Evolutionary conservation across 2,113 vertebrate genomes (phyloP), one percentile per base, ranked within the genome.

Genomic region (Callionymus lyra): DNA sequence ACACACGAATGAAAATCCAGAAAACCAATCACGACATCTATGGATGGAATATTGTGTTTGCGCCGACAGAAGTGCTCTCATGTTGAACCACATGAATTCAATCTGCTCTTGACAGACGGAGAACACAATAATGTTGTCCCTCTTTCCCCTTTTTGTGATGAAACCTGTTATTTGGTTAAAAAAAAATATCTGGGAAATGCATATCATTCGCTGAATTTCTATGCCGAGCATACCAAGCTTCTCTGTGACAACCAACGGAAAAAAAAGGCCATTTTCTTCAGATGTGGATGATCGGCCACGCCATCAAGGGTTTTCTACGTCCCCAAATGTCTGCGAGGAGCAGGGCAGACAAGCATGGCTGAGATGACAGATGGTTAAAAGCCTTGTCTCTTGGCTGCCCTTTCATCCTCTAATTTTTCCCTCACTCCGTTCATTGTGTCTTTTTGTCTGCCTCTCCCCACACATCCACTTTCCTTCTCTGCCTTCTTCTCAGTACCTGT

Each of bases 401-500:
- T 79, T 73, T 77, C 64, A 65, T 66, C 68, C 55, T 61, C 65
- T 58, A 53, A 60, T 57, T 59, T n/a, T 53, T 47, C 45, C 41
- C 16, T 47, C 52, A 53, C 46, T 69, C 63, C 60, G 44, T 61
- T 38, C 15, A 59, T 35, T 54, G 32, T 41, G 16, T 41, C 42
- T 52, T 51, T 36, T 38, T 13, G 16, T 44, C 53, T 55, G 19
- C 41, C 40, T 65, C 44, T 50, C 47, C 44, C 44, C 34, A 31
- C 6, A 16, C 44, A 32, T 16, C 57, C 41, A 21, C 43, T 70
- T 47, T 57, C 43, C 63, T 43, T 55, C 17, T 53, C 49, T 68
- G 51, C 63, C 60, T 76, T 53, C 56, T 56, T 63, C 60, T 43
- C 80, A 98, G 94, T 98, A 98, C 72, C 83, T 89, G 63, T 98